These are phyloP conservation scores for Aptenodytes forsteri DNA, from an alignment of 2,113 vertebrate species.

Conservation along the genomic window DNA sequence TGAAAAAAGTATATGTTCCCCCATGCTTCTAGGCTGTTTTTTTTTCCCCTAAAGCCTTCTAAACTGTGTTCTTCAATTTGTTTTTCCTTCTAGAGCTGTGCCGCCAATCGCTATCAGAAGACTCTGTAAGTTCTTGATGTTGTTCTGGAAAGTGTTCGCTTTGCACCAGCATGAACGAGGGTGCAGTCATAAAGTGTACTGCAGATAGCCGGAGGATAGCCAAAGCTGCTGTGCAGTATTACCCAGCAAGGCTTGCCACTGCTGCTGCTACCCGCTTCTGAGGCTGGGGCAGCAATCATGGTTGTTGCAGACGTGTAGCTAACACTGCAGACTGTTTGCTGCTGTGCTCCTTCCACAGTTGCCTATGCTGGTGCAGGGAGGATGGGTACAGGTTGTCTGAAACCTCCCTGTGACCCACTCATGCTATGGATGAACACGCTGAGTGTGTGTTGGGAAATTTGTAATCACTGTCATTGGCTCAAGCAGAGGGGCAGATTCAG, in stretches of 20 bases:
- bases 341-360: background rate
- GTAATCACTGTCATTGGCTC: background rate
- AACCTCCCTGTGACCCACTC: background rate
- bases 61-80: background rate
- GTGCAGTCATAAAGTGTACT: background rate
- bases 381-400: background rate
- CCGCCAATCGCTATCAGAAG: slow-evolving; percentile 88
- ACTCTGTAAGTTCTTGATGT: slow-evolving; percentile 84
- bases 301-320: background rate
- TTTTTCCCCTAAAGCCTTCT: background rate
- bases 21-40: background rate
- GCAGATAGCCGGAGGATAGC: background rate
- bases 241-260: background rate
- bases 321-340: background rate
- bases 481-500: background rate
- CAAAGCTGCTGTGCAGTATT: background rate
- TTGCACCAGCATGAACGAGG: background rate
- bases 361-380: background rate
- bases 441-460: background rate
- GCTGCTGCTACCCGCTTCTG: background rate
- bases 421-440: accelerated
- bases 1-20: background rate
- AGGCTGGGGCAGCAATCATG: background rate
- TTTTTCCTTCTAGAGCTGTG: slow-evolving; percentile 84
- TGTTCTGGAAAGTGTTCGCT: background rate